Evolutionary conservation across 2,888 invertebrate genomes (phyloP), one percentile per base, ranked within the genome.

Genomic region (Melikaiella ostensackeni): DNA sequence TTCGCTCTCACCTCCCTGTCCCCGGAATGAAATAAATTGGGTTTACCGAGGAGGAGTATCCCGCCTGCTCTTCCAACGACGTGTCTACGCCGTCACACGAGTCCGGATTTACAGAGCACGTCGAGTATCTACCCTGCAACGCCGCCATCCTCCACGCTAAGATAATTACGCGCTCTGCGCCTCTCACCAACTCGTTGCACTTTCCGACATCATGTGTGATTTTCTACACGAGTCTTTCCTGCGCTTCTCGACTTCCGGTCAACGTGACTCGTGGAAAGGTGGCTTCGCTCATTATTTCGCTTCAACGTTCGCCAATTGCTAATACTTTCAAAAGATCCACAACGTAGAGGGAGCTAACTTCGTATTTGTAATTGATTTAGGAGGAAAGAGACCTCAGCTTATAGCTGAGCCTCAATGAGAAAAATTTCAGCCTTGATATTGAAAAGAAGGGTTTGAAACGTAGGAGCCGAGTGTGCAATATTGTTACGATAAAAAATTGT

Each of bases 21-120:
- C 82, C 84, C 82, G 87, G 83, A 89, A 89, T 87, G 86, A 90
- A 91, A 89, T 91, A 91, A 91, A 90, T 91, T 90, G 87, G 88
- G 86, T 89, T 90, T 88, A 87, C 88, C 81, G 80, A 81, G 79
- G 74, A 81, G 81, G 77, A 82, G 79, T 81, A 81, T 80, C 78
- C 77, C 75, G 76, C 78, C 78, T 74, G 77, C 80, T 81, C 76
- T 77, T 66, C 75, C 46, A 74, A 75, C 78, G 76, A 82, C 79
- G 75, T 81, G 80, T 81, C 78, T 77, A 78, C 78, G 77, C 80
- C 75, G 62, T 75, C 61, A 74, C 61, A 35, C 66, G 66, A 59
- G 46, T 75, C 75, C 73, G 74, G 70, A 79, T 79, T 77, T 64
- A 63, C 27, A 76, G 76, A 75, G 73, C 77, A 74, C 46, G 66